A percentile compares a stretch with the other conserved stretches of the same genome.
Evolutionary conservation across 2,113 vertebrate genomes (phyloP).

Genomic region (Ginglymostoma cirratum): DNA sequence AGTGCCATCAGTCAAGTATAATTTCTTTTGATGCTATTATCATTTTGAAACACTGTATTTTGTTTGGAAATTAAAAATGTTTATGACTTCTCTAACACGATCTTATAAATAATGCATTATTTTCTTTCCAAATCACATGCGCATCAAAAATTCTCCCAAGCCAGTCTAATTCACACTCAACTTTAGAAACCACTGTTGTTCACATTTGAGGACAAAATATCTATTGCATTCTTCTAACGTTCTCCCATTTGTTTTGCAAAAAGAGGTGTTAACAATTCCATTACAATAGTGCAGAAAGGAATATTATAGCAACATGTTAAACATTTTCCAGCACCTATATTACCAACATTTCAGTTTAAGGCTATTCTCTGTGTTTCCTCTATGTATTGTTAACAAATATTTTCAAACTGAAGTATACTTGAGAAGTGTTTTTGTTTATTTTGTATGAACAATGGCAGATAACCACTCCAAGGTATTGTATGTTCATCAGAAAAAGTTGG

Average conservation of each 20-base stretch:
- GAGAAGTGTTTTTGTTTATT: neutral
- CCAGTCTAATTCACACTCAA: neutral
- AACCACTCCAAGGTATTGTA: neutral
- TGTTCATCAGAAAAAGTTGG: neutral
- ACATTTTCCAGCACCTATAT: neutral
- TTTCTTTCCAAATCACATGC: neutral
- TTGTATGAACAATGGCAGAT: neutral
- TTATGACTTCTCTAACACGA: neutral
- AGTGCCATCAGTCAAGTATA: neutral
- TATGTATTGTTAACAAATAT: neutral
- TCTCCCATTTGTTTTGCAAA: neutral
- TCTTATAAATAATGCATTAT: neutral
- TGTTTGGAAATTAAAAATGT: neutral
- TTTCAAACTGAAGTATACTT: neutral
- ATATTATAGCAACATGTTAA: neutral
- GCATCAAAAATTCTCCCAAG: neutral
- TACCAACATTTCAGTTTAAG: neutral
- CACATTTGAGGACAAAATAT: neutral
- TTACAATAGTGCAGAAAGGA: neutral
- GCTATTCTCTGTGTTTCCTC: neutral
- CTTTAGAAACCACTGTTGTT: neutral
- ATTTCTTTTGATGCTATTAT: neutral
- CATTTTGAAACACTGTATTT: neutral
- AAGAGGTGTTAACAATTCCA: neutral
- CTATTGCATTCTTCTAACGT: neutral